These are phyloP conservation scores for Mormyrops attenuatus DNA, from an alignment of 2,797 vertebrate genomes.

Conservation along the genomic window DNA sequence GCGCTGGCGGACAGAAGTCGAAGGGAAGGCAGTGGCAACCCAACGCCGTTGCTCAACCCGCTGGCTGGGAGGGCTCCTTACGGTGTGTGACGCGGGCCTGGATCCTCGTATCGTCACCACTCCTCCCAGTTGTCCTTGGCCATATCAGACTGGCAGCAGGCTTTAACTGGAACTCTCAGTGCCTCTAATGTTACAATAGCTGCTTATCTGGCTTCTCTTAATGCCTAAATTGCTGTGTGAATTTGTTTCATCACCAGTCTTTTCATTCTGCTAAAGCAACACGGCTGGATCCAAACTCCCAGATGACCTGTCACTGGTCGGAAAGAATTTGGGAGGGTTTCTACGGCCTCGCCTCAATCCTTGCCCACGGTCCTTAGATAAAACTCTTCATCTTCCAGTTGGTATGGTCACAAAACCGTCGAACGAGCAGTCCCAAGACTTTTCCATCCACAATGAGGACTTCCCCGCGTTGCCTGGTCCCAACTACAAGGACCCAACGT, in stretches of 20 bases:
- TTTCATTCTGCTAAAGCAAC: slow-evolving; percentile 5
- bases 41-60: slow-evolving; percentile 96
- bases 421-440: slow-evolving; percentile 97
- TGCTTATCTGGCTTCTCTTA: neutral
- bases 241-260: neutral
- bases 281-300: slow-evolving; percentile 1
- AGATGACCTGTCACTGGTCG: slow-evolving; percentile 1
- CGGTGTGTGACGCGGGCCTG: slow-evolving; percentile 63
- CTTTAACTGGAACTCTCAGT: neutral
- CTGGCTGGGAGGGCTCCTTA: slow-evolving; percentile 97
- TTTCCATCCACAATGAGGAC: slow-evolving; percentile 99
- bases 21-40: slow-evolving; percentile 97
- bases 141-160: neutral
- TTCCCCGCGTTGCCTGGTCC: slow-evolving; percentile 98
- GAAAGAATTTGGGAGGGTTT: slow-evolving; percentile 4
- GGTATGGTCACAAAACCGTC: slow-evolving; percentile 99
- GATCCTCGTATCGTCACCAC: neutral
- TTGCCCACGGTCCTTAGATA: neutral
- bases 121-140: neutral
- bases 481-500: slow-evolving; percentile 95
- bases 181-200: neutral
- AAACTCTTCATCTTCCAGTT: slow-evolving; percentile 58
- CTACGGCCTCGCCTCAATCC: neutral
- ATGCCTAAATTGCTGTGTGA: neutral
- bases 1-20: slow-evolving; percentile 96